These are phyloP conservation scores for Kryptopterus vitreolus DNA, from an alignment of 2,797 vertebrate genomes.

Conservation along the genomic window DNA sequence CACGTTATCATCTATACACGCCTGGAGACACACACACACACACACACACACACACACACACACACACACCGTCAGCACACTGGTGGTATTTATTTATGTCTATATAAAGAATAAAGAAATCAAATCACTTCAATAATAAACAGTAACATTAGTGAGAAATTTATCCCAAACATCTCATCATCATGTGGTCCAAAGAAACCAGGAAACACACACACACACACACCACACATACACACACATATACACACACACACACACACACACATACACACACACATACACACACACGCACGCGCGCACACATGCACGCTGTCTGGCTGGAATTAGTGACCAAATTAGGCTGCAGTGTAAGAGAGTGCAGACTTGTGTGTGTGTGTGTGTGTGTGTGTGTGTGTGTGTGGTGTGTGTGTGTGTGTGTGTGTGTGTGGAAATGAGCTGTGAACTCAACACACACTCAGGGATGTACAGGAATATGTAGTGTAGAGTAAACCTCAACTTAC, in stretches of 20 bases:
- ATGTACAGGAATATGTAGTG: neutral
- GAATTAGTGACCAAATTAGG: neutral
- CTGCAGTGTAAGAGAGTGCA: neutral
- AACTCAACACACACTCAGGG: neutral
- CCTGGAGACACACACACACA: constrained; percentile 73
- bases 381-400: too few species aligned
- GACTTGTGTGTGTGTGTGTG: neutral
- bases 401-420: neutral
- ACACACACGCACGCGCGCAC: too few species aligned
- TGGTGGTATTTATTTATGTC: too few species aligned
- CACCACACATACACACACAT: neutral
- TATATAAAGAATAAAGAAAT: too few species aligned
- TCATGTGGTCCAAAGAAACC: neutral
- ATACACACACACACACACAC: neutral
- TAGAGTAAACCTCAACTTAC: neutral
- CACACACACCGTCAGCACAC: neutral
- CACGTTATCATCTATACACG: constrained; percentile 98
- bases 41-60: neutral
- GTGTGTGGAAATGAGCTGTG: neutral
- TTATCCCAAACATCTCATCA: neutral
- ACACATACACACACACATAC: neutral
- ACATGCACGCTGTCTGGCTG: neutral
- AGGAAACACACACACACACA: neutral
- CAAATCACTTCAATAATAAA: too few species aligned
- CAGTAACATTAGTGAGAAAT: too few species aligned